phyloP scores from a whole-genome alignment of 2,797 vertebrate species.

The Sciaenops ocellatus region DNA sequence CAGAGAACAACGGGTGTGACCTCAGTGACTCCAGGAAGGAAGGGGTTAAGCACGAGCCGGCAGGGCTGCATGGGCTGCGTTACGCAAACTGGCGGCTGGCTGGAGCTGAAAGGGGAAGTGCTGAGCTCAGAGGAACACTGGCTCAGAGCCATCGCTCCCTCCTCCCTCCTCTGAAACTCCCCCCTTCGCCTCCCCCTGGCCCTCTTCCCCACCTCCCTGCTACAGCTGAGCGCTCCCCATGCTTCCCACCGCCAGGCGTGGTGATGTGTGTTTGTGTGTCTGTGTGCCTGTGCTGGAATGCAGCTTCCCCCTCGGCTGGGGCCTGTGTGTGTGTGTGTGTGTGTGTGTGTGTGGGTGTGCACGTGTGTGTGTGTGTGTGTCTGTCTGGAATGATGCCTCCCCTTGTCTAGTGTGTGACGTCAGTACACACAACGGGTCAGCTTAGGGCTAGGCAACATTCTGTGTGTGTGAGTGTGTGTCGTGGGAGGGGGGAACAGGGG shows the following conservation, averaged over 20 bases:
- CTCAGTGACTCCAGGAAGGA: constrained; percentile 77
- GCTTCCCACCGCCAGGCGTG: constrained; percentile 83
- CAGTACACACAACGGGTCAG: constrained; percentile 84
- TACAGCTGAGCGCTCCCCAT: constrained; percentile 85
- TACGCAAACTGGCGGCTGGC: constrained; percentile 84
- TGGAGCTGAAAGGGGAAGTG: constrained; percentile 85
- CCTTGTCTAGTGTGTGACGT: constrained; percentile 85
- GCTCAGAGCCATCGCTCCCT: constrained; percentile 76
- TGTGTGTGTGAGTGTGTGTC: constrained; percentile 54
- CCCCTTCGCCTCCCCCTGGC: constrained; percentile 36
- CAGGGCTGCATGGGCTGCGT: constrained; percentile 74
- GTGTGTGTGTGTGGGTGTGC: constrained; percentile 24
- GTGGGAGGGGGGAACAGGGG: constrained; percentile 65
- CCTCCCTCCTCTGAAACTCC: constrained; percentile 54
- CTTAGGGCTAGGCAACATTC: constrained; percentile 80
- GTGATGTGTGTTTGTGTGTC: constrained; percentile 82
- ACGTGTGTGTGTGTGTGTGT: constrained; percentile 50
- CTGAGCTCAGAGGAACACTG: constrained; percentile 86
- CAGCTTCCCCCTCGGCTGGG: constrained; percentile 78
- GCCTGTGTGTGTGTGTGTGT: constrained; percentile 63
- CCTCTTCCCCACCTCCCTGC: constrained; percentile 70
- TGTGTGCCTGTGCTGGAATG: constrained; percentile 83
- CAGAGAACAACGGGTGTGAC: constrained; percentile 63
- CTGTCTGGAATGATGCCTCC: constrained; percentile 84
- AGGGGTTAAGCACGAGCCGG: constrained; percentile 79